Percentiles rank a stretch among this genome's conserved stretches.
phyloP scores from a whole-genome alignment of 2,888 invertebrate genomes.

The Eugnorisma glareosa region DNA sequence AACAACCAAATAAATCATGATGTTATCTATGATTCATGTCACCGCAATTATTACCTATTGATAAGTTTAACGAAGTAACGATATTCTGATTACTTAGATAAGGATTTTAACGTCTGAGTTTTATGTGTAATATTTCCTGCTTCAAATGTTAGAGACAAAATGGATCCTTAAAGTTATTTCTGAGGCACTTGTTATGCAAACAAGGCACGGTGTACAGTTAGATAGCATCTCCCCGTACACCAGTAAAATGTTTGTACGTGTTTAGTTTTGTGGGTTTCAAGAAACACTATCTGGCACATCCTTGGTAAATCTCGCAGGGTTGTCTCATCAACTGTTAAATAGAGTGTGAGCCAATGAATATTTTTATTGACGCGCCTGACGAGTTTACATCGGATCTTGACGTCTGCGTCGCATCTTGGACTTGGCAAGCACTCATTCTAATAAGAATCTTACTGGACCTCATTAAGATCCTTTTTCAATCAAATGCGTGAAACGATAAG shows the following conservation, averaged over 20 bases:
- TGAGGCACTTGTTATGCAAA: constrained; percentile 58
- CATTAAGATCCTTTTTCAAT: constrained; percentile 67
- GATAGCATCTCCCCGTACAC: constrained; percentile 66
- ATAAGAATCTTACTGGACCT: constrained; percentile 68
- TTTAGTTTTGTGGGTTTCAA: constrained; percentile 59
- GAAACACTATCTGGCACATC: constrained; percentile 72
- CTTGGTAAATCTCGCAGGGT: constrained; percentile 78
- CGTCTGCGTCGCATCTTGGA: constrained; percentile 70
- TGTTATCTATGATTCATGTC: constrained; percentile 36
- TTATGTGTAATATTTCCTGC: constrained; percentile 57
- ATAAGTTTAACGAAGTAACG: constrained; percentile 36
- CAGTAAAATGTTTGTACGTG: constrained; percentile 61
- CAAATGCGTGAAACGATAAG: constrained; percentile 7
- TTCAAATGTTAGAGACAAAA: constrained; percentile 39
- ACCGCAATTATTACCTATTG: constrained; percentile 25
- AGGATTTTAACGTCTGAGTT: constrained; percentile 34
- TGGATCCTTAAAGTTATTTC: constrained; percentile 44
- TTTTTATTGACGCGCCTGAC: constrained; percentile 89
- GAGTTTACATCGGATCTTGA: constrained; percentile 77
- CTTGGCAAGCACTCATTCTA: constrained; percentile 51
- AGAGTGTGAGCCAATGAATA: constrained; percentile 90
- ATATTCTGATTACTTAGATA: constrained; percentile 45
- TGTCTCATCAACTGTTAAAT: constrained; percentile 88
- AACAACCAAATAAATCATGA: constrained; percentile 51
- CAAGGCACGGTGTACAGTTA: constrained; percentile 51